Base-by-base conservation (phyloP, 2,797 vertebrate species). In the Dendrocincla tyrannina region DNA sequence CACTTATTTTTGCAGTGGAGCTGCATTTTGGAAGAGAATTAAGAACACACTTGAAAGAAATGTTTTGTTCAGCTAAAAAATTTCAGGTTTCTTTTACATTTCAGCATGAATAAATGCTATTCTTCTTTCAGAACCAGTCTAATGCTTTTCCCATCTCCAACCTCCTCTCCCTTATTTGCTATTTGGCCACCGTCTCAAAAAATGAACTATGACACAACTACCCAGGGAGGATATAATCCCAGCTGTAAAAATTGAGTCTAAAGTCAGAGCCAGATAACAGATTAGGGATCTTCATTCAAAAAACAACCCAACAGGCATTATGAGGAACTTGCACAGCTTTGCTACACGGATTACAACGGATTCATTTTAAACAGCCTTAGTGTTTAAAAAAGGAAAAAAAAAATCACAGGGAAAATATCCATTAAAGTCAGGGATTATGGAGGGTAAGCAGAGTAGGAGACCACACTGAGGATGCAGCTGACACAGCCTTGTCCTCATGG, bases 321-420 rank as follows among this genome's bases (percentile, higher is more conserved):
- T 22, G 46, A 89, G 59, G 70, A 93, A 83, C 42, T 88, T 3
- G 2, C n/a, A 59, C 16, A 30, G 83, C 85, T 94, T 88, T 95
- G 83, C 88, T 88, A 50, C 50, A 25, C 1, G 67, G 80, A 91
- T 97, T 96, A 95, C 77, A 91, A 52, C 0, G 7, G 90, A 90
- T 93, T 94, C 46, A 69, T 89, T 88, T 94, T 91, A 94, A 96
- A 94, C 66, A 82, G 88, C 75, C 93, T 94, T 91, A 81, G 72
- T 25, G 27, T 68, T 80, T 22, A 67, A 67, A 89, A 89, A 68
- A 42, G 13, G 13, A 14, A 64, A 74, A 46, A 17, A 95, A 69
- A 85, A 68, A 46, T 12, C 33, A 59, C 14, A 77, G 6, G 25
- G 50, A 78, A 90, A 90, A 55, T 32, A 66, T 75, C 73, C 55